Evolutionary conservation across 2,797 vertebrate genomes (phyloP).

Genomic region (Carapus acus): DNA sequence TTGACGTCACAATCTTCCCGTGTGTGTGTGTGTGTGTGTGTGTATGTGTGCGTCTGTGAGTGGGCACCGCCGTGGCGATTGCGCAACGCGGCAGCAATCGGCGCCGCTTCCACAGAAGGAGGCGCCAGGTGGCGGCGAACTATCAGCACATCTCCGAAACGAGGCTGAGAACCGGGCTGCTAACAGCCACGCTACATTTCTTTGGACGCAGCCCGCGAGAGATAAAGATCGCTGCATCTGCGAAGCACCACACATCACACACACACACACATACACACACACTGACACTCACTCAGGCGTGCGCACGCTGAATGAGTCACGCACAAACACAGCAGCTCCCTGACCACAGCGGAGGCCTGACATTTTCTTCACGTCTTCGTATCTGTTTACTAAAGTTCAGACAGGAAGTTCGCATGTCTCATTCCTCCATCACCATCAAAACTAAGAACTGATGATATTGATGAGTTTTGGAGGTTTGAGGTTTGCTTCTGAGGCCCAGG

Average conservation of each 20-base stretch:
- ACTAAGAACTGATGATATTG: conserved; percentile 19
- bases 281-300: conserved; percentile 2
- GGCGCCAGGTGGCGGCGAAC: conserved; percentile 48
- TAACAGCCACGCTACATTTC: conserved; percentile 53
- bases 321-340: conserved; percentile 62
- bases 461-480: no score
- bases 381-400: conserved; percentile 82
- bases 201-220: conserved; percentile 60
- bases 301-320: conserved; percentile 69
- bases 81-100: conserved; percentile 36
- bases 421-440: conserved; percentile 67
- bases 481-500: no score
- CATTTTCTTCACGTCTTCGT: conserved; percentile 88
- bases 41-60: no score
- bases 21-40: no score
- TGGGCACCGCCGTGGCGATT: conserved; percentile 20
- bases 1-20: no score
- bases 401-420: conserved; percentile 83
- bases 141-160: conserved; percentile 58
- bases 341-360: conserved; percentile 82
- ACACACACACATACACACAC: conserved; percentile 9
- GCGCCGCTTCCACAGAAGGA: conserved; percentile 48
- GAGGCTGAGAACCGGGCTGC: conserved; percentile 63
- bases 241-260: conserved; percentile 24
- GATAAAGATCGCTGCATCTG: conserved; percentile 64